phyloP scores from a whole-genome alignment of 2,797 vertebrate species.

The Arctocebus calabarensis region DNA sequence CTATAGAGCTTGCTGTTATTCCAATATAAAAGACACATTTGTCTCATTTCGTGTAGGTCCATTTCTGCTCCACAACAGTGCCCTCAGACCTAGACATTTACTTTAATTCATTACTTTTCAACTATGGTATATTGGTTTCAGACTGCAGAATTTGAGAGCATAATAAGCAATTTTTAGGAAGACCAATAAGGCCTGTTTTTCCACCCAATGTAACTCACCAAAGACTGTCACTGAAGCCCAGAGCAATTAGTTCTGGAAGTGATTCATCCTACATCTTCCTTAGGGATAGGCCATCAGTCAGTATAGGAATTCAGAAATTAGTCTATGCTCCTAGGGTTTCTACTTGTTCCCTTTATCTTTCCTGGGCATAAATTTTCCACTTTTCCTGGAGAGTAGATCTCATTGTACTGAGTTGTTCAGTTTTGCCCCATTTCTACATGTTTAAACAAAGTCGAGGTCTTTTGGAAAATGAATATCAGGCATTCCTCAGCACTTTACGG shows the following conservation, averaged over 20 bases:
- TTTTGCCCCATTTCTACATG: background rate
- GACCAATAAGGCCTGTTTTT: background rate
- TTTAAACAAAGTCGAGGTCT: background rate
- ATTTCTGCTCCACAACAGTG: background rate
- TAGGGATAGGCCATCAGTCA: background rate
- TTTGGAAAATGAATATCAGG: background rate
- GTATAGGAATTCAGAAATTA: background rate
- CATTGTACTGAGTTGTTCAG: background rate
- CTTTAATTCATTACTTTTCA: background rate
- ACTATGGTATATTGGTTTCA: background rate
- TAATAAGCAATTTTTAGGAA: constrained; percentile 28
- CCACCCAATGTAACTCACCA: background rate
- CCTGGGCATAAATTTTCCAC: background rate
- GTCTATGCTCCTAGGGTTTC: background rate
- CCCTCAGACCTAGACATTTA: background rate
- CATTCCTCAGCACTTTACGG: background rate
- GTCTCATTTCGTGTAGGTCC: background rate
- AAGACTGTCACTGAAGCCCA: background rate
- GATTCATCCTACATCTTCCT: background rate
- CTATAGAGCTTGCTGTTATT: background rate
- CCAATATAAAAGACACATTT: background rate
- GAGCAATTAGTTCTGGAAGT: constrained; percentile 32
- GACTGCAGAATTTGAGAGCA: background rate
- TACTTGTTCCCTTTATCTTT: background rate
- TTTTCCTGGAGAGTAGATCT: background rate